These are phyloP conservation scores for Desoria tigrina DNA, from an alignment of 2,888 invertebrate species.

Conservation along the genomic window DNA sequence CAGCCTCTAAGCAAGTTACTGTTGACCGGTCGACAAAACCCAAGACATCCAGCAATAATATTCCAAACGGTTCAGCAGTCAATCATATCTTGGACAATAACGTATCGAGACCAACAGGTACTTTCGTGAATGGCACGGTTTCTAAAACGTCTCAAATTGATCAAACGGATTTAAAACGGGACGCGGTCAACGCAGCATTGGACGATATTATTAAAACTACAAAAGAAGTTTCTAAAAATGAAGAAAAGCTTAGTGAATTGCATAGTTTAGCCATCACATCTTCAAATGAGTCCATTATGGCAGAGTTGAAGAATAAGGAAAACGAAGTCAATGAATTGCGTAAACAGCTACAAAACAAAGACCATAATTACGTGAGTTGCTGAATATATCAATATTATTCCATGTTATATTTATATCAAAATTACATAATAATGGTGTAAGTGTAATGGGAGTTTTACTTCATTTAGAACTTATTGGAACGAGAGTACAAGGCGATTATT, in stretches of 20 bases:
- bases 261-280: constrained; percentile 56
- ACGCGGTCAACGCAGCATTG: constrained; percentile 59
- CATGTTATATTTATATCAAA: too few relatives aligned
- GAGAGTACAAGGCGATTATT: constrained; percentile 19
- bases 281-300: constrained; percentile 56
- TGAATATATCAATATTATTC: too few relatives aligned
- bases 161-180: constrained; percentile 57
- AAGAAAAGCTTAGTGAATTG: constrained; percentile 55
- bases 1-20: neutral
- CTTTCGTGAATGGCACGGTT: neutral
- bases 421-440: too few relatives aligned
- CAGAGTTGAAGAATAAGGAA: constrained; percentile 60
- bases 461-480: constrained; percentile 24
- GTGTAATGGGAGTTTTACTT: too few relatives aligned
- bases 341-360: constrained; percentile 61
- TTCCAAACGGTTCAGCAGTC: constrained; percentile 1
- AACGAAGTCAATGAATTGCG: constrained; percentile 56
- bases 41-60: neutral
- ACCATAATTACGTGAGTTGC: constrained; percentile 57
- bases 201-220: constrained; percentile 59
- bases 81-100: neutral
- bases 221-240: constrained; percentile 58
- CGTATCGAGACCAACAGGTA: neutral
- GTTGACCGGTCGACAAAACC: constrained; percentile 46
- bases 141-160: neutral